A percentile compares a stretch with the other conserved stretches of the same genome.
Evolutionary conservation across 2,888 invertebrate species (phyloP).

Genomic region (Campoplex nolae): DNA sequence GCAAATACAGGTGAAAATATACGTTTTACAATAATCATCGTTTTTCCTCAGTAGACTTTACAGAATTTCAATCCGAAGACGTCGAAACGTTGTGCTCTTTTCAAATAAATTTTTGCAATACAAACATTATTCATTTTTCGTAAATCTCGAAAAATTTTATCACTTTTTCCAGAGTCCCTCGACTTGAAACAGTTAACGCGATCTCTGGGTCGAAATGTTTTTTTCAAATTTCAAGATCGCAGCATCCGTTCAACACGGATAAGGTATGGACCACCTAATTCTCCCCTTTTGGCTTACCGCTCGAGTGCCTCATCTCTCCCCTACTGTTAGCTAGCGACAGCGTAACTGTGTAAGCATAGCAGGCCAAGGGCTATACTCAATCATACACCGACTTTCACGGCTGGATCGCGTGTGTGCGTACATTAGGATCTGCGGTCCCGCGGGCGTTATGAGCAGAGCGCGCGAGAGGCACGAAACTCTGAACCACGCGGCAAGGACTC

Average conservation of each 20-base stretch:
- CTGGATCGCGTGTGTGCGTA: slow-evolving; percentile 69
- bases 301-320: slow-evolving; percentile 59
- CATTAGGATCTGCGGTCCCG: slow-evolving; percentile 63
- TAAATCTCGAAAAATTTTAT: not conserved
- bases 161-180: not conserved
- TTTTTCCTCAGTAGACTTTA: not conserved
- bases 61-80: not conserved
- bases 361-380: slow-evolving; percentile 73
- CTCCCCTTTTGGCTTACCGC: slow-evolving; percentile 28
- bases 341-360: slow-evolving; percentile 74
- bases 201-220: not conserved
- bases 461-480: slow-evolving; percentile 36
- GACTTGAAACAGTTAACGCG: not conserved
- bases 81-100: not conserved
- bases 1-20: slow-evolving; percentile 74
- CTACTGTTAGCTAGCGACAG: slow-evolving; percentile 67
- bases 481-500: slow-evolving; percentile 18
- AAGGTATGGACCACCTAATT: slow-evolving; percentile 57
- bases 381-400: slow-evolving; percentile 70
- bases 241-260: slow-evolving; percentile 18
- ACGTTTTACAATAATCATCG: slow-evolving; percentile 22
- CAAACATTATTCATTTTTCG: not conserved
- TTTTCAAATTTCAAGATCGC: not conserved
- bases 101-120: not conserved
- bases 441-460: slow-evolving; percentile 38